phyloP scores from a whole-genome alignment of 92 coral and sea anemone genomes.

The Palythoa caribaeorum region DNA sequence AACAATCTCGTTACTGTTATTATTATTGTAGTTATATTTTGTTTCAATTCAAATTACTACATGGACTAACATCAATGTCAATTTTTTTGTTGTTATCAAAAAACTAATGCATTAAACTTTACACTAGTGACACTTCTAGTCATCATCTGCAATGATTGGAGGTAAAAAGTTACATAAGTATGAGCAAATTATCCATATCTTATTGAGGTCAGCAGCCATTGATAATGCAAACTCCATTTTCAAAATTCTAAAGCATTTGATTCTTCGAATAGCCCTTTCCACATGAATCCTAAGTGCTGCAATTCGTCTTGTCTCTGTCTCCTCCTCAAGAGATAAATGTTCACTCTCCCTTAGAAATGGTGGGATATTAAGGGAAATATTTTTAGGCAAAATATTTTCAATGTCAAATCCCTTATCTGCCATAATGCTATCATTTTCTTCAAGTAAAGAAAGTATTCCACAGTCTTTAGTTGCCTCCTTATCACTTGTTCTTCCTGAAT shows the following conservation, averaged over 20 bases:
- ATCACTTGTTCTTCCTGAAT: constrained; percentile 75
- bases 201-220: constrained; percentile 54
- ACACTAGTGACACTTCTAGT: neutral
- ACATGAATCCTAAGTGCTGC: constrained; percentile 57
- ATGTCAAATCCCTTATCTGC: constrained; percentile 60
- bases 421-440: constrained; percentile 55
- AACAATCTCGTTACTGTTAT: neutral
- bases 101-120: neutral
- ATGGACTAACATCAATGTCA: neutral
- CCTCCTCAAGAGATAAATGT: constrained; percentile 65
- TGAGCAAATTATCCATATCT: constrained; percentile 51
- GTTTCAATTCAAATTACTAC: constrained; percentile 1
- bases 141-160: constrained; percentile 63
- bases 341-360: constrained; percentile 64
- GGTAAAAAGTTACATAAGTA: constrained; percentile 44
- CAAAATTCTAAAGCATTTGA: constrained; percentile 61
- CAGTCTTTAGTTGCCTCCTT: constrained; percentile 67
- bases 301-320: constrained; percentile 58
- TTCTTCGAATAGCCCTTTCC: neutral
- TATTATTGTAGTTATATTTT: constrained; percentile 1
- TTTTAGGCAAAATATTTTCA: constrained; percentile 44
- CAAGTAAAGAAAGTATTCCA: constrained; percentile 63
- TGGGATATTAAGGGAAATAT: constrained; percentile 66
- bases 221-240: constrained; percentile 63
- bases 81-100: neutral